Evolutionary conservation across 2,797 vertebrate species (phyloP), one percentile per base, ranked within the genome.

Genomic region (Adelosebastes latens): DNA sequence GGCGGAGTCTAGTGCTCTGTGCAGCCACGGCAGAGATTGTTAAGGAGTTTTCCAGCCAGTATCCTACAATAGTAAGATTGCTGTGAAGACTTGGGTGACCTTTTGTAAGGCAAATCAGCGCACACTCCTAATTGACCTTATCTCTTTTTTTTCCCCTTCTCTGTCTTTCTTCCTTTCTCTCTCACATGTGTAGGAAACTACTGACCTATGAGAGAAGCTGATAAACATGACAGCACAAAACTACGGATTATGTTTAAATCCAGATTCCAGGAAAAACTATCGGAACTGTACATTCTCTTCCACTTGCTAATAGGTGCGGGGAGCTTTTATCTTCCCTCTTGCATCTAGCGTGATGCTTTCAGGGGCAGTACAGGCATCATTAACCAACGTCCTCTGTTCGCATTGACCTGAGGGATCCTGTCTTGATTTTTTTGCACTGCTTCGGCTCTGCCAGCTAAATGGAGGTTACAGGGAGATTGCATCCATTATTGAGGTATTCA

Each of bases 401-500:
- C 85, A 89, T 81, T 92, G 92, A 95, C 93, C 92, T 91, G 89
- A 92, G 88, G 88, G 85, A 93, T 90, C 90, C 87, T 80, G 83
- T 89, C 68, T 92, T 89, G 87, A 88, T 90, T 91, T 80, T 90
- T 91, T 80, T 85, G 84, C 70, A 80, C 89, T 20, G 79, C 88
- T 78, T 58, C 24, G 67, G 77, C 91, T 93, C 93, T 90, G 92
- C 90, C 89, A 92, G 94, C 94, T 95, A 95, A 95, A 95, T 94
- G 93, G 94, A 94, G 94, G 94, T 95, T 94, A 92, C 86, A 22
- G 79, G 52, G 88, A 94, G 92, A 95, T 92, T 92, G 95, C 93
- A 93, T 94, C 95, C 94, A 94, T 95, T 95, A 94, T 89, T 80
- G 89, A 93, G 90, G 89, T 90, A 94, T 95, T 95, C 93, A 93